Conservation (phyloP, 2,797 vertebrate genomes). For the Meriones psammophilus region DNA sequence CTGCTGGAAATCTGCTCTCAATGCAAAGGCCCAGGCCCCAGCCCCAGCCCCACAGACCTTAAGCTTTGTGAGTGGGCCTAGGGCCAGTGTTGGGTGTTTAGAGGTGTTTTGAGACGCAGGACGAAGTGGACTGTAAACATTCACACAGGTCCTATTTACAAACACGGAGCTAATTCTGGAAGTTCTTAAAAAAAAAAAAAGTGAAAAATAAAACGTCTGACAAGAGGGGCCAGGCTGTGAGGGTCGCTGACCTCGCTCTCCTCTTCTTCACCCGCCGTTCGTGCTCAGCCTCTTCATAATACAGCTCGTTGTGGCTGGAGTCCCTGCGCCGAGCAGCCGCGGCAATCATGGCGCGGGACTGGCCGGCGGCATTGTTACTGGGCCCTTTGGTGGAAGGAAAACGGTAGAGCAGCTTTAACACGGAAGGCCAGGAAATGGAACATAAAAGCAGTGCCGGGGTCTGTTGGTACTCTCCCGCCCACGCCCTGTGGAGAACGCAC, state of each 20-base stretch:
- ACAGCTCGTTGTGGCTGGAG: conserved; percentile 96
- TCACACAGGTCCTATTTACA: neutral
- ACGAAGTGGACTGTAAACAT: neutral
- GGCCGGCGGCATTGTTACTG: conserved; percentile 92
- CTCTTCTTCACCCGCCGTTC: conserved; percentile 96
- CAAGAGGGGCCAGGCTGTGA: fast-evolving
- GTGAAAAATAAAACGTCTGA: neutral
- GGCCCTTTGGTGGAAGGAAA: conserved; percentile 89
- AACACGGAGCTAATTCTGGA: neutral
- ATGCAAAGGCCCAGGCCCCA: neutral
- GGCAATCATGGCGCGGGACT: conserved; percentile 94
- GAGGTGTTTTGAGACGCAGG: neutral
- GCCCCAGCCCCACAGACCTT: neutral
- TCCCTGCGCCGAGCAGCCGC: conserved; percentile 94
- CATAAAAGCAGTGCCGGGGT: neutral
- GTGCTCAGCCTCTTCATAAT: conserved; percentile 97
- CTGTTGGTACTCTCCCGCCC: neutral
- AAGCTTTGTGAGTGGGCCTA: neutral
- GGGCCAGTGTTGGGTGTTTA: neutral
- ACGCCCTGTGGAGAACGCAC: neutral
- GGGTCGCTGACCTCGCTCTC: conserved; percentile 91
- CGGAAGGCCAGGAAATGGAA: neutral
- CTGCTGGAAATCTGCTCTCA: neutral
- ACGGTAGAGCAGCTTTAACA: neutral
- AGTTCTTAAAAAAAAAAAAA: no score